Evolutionary conservation across 2,113 vertebrate species (phyloP).

Genomic region (Marcusenius ussheri): DNA sequence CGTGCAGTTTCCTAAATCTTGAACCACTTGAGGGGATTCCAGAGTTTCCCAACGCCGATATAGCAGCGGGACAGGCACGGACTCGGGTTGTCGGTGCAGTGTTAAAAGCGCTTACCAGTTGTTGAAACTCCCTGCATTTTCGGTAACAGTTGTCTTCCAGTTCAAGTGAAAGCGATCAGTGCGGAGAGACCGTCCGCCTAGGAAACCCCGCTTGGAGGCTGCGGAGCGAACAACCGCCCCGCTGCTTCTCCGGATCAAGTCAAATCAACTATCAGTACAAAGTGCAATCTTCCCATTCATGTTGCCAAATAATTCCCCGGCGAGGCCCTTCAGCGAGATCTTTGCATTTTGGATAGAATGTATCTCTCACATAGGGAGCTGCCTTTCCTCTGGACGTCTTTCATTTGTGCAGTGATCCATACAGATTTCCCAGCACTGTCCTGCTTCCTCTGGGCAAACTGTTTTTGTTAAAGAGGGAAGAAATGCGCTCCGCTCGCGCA

Average conservation of each 20-base stretch:
- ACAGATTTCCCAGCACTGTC: neutral
- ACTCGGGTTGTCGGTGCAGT: neutral
- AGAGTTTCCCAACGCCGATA: neutral
- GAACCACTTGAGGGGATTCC: neutral
- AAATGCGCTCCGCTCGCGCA: conserved; percentile 1
- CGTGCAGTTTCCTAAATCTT: neutral
- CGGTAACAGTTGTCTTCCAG: conserved; percentile 38
- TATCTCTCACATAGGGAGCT: neutral
- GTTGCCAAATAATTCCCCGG: conserved; percentile 16
- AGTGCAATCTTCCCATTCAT: conserved; percentile 27
- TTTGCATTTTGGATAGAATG: neutral
- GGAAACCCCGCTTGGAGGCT: neutral
- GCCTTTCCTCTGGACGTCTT: neutral
- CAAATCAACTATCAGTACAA: conserved; percentile 35
- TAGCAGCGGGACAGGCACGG: neutral
- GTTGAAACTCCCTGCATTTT: conserved; percentile 57
- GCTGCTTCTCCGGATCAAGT: neutral
- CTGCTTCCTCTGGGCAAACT: conserved; percentile 6
- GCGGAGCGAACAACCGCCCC: neutral
- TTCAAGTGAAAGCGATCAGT: neutral
- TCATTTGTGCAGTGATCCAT: conserved; percentile 14
- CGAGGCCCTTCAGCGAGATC: neutral
- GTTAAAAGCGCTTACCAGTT: conserved; percentile 43
- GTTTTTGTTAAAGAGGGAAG: neutral
- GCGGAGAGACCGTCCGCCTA: neutral